Evolutionary conservation across 2,797 vertebrate genomes (phyloP), one percentile per base, ranked within the genome.

Genomic region (Smutsia temminckii): DNA sequence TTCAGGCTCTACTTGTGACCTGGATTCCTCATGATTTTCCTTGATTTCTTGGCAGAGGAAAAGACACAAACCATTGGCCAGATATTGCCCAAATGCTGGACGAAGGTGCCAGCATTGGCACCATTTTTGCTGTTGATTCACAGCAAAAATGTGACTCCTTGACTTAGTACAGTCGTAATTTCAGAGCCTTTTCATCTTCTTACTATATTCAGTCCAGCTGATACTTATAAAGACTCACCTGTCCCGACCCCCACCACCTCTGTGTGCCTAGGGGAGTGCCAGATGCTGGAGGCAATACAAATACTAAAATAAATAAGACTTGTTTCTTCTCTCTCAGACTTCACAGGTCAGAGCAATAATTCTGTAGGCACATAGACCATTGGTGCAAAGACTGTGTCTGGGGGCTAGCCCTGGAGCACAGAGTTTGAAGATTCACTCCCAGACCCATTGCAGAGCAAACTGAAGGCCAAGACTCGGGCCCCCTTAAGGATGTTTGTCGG

Each of bases 141-240:
- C 9, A 8, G 17, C 46, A 46, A 46, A 46, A 46, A 46, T 46
- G 51, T 25, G 16, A 27, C 55, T 63, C 42, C 37, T n/a, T 90
- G 29, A 34, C n/a, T 57, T 29, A 79, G 25, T 59, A 4, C 3
- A 12, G 10, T 6, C 11, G 13, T 71, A 23, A 63, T 61, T 86
- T 66, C 78, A 66, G 21, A 79, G 20, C 7, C 53, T 95, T 80
- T 53, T n/a, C 12, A 1, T 89, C 46, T 85, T 72, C 69, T 55
- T 59, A 25, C 13, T 64, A 1, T 71, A 61, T 85, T 96, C 74
- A 85, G 86, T 96, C 86, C 32, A 63, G 32, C 46, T 51, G 34
- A 89, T n/a, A 72, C 27, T 55, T n/a, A 32, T 8, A 21, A 68
- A 63, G 63, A 74, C 25, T 51, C 4, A 37, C 29, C 10, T 49